phyloP scores from a whole-genome alignment of 2,113 vertebrate genomes.

The Hystrix cristata region DNA sequence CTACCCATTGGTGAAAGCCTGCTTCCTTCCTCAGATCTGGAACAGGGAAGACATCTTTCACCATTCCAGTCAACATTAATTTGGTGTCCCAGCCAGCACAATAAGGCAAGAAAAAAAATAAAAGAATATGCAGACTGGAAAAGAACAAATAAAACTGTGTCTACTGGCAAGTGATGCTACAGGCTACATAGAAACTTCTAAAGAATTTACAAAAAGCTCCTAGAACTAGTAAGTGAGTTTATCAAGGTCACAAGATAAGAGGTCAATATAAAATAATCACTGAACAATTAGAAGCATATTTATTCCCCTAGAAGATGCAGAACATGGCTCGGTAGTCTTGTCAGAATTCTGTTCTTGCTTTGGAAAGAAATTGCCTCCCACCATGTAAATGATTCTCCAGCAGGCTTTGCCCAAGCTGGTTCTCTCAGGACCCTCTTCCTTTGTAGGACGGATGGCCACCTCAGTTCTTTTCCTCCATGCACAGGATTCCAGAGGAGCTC shows the following conservation, averaged over 20 bases:
- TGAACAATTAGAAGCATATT: background rate
- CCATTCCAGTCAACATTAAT: background rate
- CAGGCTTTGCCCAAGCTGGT: background rate
- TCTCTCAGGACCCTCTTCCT: background rate
- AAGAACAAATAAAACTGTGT: constrained; percentile 23
- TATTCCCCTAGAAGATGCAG: background rate
- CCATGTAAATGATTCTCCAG: background rate
- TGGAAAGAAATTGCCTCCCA: background rate
- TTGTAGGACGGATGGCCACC: background rate
- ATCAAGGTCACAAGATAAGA: background rate
- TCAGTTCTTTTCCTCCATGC: background rate
- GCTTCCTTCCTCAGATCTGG: background rate
- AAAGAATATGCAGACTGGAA: background rate
- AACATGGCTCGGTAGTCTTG: background rate
- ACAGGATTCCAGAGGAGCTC: background rate
- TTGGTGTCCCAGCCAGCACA: background rate
- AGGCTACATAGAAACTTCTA: background rate
- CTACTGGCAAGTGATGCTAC: background rate
- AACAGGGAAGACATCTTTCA: background rate
- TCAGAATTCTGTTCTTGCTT: constrained; percentile 18
- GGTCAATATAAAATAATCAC: background rate
- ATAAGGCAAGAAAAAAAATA: constrained; percentile 60
- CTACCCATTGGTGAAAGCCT: background rate
- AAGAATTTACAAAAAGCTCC: background rate
- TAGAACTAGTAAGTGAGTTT: background rate